Base-by-base conservation (phyloP, 2,113 vertebrate genomes). In the Caracal caracal region DNA sequence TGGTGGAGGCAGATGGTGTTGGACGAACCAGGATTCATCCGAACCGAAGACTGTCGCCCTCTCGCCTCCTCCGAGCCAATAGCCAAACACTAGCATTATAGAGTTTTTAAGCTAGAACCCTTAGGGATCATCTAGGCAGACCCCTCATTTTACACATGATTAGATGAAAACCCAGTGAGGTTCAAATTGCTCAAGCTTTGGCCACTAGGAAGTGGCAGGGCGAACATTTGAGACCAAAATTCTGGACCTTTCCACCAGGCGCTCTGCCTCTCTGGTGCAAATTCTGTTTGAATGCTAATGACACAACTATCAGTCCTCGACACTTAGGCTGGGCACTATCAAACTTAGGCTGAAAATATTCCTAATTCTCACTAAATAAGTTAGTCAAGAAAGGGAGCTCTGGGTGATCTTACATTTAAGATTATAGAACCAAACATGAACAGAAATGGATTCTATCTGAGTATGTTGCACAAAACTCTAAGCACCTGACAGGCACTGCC, bases 321-420 rank as follows among this genome's bases (percentile, higher is more conserved):
- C 26, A 7, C 90, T 94, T 83, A 96, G 40, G 2, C 22, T 56
- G 33, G 43, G 88, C 22, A 82, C 28, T 89, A 12, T 65, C 66
- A 70, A 89, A 47, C 35, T 75, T 90, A 75, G 30, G 56, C 71
- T 96, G 49, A 84, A 47, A 37, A 61, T 82, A 94, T 73, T 90
- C 43, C 51, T 94, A 63, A 89, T 75, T 85, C 56, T 91, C 94
- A 71, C 8, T 81, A 73, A 95, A 71, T 88, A 78, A 70, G 80
- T 79, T 80, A 94, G 86, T 35, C 61, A 81, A 84, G 61, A 86
- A 96, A 88, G 37, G 71, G 26, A 76, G 35, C 79, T 82, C 33
- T 78, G 65, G n/a, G n/a, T 59, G 28, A 91, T 81, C 63, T 93
- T 17, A 59, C 49, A 71, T 81, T 91, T 94, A 95, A 96, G 63